Percentiles rank a stretch among this genome's conserved stretches.
Evolutionary conservation across 2,797 vertebrate genomes (phyloP).

Genomic region (Tragopan temminckii): DNA sequence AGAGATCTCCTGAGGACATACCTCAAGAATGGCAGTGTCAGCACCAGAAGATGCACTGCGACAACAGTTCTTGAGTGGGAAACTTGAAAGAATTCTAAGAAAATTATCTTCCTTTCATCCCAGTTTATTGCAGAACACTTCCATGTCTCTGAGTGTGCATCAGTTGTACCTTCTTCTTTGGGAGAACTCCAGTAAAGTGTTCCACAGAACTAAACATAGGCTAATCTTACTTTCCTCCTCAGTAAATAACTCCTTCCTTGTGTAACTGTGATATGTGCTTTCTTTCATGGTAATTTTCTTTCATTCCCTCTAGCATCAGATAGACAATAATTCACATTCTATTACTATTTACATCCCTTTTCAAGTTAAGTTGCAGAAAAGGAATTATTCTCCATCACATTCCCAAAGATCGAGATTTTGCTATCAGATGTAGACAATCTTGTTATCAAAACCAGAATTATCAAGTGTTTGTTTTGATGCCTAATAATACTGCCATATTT

Average conservation of each 20-base stretch:
- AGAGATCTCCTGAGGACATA: neutral
- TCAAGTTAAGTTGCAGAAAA: neutral
- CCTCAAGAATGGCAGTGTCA: neutral
- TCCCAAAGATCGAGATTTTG: neutral
- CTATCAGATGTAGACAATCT: constrained; percentile 1
- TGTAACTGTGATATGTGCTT: fast-evolving
- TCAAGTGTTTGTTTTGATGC: constrained; percentile 1
- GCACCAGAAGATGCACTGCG: neutral
- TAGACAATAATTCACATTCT: neutral
- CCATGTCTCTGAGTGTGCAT: neutral
- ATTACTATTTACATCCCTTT: neutral
- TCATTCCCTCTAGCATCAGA: neutral
- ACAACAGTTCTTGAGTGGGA: neutral
- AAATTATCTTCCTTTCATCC: neutral
- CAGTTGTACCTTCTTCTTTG: neutral
- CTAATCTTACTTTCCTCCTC: neutral
- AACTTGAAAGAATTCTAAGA: neutral
- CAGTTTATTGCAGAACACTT: neutral
- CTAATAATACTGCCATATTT: constrained; percentile 8
- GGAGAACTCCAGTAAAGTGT: neutral
- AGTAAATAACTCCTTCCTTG: neutral
- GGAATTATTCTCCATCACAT: neutral
- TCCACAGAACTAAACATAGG: neutral
- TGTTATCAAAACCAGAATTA: constrained; percentile 1
- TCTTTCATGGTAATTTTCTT: neutral